These are phyloP conservation scores for Calyptommatus sinebrachiatus DNA, from an alignment of 2,113 vertebrate species.

Conservation along the genomic window DNA sequence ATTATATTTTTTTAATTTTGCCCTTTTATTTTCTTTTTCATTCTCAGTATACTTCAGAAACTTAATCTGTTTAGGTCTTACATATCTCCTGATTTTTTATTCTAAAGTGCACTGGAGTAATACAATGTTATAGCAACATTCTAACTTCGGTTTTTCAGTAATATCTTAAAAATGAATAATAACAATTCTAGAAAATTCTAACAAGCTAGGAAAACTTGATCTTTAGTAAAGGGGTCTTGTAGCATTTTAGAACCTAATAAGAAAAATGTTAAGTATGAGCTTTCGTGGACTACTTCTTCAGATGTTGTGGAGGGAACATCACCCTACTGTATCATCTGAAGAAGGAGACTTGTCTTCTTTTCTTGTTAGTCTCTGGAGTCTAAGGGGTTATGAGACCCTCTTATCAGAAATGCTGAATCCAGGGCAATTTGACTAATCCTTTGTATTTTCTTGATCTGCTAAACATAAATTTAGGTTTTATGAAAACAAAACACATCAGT, in stretches of 20 bases:
- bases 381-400: no score
- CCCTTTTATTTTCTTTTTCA: not conserved
- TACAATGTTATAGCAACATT: not conserved
- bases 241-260: no score
- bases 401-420: no score
- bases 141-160: not conserved
- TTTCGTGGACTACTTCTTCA: no score
- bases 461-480: slow-evolving; percentile 7
- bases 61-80: not conserved
- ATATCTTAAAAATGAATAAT: not conserved
- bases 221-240: no score
- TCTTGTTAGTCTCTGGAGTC: no score
- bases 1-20: slow-evolving; percentile 12
- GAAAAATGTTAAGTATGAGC: no score
- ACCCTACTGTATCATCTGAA: no score
- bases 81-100: not conserved
- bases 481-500: not conserved
- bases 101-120: no score
- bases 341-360: no score
- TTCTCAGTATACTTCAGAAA: not conserved
- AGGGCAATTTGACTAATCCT: not conserved
- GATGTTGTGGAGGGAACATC: no score
- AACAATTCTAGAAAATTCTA: not conserved
- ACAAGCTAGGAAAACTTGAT: not conserved
- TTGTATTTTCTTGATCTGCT: not conserved